phyloP scores from a whole-genome alignment of 2,113 vertebrate species.

The Phrynosoma platyrhinos region DNA sequence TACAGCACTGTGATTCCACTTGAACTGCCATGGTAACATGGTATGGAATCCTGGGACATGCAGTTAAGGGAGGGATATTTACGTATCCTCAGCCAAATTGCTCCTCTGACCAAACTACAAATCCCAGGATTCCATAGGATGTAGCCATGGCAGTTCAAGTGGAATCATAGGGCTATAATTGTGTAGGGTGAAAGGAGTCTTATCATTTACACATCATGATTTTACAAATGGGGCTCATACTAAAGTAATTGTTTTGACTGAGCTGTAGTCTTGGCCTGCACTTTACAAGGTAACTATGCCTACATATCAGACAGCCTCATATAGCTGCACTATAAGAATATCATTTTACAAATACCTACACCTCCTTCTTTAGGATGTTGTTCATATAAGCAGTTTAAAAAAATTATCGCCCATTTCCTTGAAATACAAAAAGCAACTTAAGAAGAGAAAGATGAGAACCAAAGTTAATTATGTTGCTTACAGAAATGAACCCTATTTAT shows the following conservation, averaged over 20 bases:
- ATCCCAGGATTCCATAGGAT: too few species aligned
- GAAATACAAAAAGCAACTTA: conserved; percentile 29
- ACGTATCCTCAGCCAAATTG: too few species aligned
- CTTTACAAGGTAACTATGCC: too few species aligned
- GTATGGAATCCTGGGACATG: too few species aligned
- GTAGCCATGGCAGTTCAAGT: too few species aligned
- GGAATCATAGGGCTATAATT: too few species aligned
- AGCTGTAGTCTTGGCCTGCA: neutral
- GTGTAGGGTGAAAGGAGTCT: too few species aligned
- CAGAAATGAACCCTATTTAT: conserved; percentile 26
- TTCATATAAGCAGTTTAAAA: conserved; percentile 20
- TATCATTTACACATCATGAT: neutral
- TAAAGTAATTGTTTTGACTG: neutral
- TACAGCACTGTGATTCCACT: too few species aligned
- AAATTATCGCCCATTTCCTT: neutral
- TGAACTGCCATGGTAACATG: too few species aligned
- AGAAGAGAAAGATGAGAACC: conserved; percentile 31
- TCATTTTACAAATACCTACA: conserved; percentile 18
- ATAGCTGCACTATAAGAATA: neutral
- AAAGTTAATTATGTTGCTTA: conserved; percentile 42
- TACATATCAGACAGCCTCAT: too few species aligned
- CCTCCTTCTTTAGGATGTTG: neutral
- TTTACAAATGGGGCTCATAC: neutral
- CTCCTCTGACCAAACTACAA: too few species aligned
- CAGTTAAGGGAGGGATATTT: too few species aligned